Evolutionary conservation across 1,140 invertebrate species (phyloP).

Genomic region (Tetranychus urticae): DNA sequence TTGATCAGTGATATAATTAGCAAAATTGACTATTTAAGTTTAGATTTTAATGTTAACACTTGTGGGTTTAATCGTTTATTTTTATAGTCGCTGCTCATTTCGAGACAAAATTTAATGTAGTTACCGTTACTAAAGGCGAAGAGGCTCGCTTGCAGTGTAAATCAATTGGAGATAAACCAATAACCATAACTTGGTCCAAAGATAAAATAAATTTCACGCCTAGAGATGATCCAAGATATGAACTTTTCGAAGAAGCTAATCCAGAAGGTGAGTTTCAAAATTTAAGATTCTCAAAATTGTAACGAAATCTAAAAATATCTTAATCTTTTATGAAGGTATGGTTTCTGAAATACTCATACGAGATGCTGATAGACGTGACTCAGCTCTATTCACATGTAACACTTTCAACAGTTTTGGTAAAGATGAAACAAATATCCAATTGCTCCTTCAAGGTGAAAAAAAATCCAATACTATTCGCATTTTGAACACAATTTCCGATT

Average conservation of each 20-base stretch:
- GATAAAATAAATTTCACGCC: slow-evolving; percentile 10
- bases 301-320: neutral
- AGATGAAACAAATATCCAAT: slow-evolving; percentile 64
- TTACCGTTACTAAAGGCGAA: slow-evolving; percentile 15
- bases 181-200: slow-evolving; percentile 20
- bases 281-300: neutral
- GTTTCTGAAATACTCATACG: neutral
- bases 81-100: slow-evolving; percentile 15
- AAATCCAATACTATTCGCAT: slow-evolving; percentile 28
- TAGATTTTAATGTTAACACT: neutral
- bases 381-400: slow-evolving; percentile 23
- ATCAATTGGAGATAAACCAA: slow-evolving; percentile 21
- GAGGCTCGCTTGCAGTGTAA: slow-evolving; percentile 22
- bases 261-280: neutral
- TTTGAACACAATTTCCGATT: neutral
- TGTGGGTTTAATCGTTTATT: neutral
- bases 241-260: neutral
- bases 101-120: slow-evolving; percentile 12
- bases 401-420: slow-evolving; percentile 19
- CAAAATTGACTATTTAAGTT: neutral
- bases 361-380: slow-evolving; percentile 31
- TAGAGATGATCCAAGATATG: neutral
- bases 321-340: neutral
- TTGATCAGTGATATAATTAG: neutral
- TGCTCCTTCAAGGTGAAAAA: slow-evolving; percentile 60